Conservation (phyloP, 2,113 vertebrate genomes). For the Furnarius figulus region DNA sequence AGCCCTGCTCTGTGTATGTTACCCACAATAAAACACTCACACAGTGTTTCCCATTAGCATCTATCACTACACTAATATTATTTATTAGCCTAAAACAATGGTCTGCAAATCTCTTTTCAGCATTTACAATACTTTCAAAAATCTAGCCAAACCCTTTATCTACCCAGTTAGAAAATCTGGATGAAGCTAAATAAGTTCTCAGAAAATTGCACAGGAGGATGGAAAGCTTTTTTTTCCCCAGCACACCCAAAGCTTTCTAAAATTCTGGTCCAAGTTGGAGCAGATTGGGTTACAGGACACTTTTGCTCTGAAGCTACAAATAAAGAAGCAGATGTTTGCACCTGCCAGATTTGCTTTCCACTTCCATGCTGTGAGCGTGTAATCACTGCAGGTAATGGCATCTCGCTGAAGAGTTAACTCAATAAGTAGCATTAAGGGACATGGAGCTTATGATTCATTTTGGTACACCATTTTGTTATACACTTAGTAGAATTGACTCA, state of each 20-base stretch:
- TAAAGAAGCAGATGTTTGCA: not conserved
- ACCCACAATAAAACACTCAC: not conserved
- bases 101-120: not conserved
- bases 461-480: not conserved
- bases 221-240: not conserved
- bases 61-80: not conserved
- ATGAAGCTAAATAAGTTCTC: not conserved
- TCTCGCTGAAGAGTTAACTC: not conserved
- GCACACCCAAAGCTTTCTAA: not conserved
- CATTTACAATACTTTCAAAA: not conserved
- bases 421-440: not conserved
- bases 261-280: not conserved
- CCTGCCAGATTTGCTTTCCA: not conserved
- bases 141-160: not conserved
- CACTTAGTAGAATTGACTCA: not conserved
- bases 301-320: not conserved
- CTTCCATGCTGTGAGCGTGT: not conserved
- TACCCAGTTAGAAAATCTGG: not conserved
- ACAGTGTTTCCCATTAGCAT: not conserved
- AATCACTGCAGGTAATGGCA: not conserved
- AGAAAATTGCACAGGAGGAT: not conserved
- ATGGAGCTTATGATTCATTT: not conserved
- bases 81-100: not conserved
- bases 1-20: not conserved
- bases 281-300: not conserved